phyloP scores from a whole-genome alignment of 1,140 invertebrate genomes.

The Zaprionus capensis region DNA sequence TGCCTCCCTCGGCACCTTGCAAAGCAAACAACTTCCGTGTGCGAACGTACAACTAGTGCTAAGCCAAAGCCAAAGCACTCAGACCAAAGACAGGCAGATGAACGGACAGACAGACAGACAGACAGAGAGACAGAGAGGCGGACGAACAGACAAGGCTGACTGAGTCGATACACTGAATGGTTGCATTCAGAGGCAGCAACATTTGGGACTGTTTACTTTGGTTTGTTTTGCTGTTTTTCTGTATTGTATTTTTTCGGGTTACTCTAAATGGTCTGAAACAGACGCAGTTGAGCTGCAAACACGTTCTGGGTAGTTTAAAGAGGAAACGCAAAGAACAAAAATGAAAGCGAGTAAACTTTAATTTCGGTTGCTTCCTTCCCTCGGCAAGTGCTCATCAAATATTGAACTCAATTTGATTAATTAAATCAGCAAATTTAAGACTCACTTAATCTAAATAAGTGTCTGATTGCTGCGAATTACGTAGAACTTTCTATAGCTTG shows the following conservation, averaged over 20 bases:
- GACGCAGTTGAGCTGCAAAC: not conserved
- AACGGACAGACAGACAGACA: not conserved
- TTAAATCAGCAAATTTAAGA: constrained; percentile 60
- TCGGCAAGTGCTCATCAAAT: constrained; percentile 18
- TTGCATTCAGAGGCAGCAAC: constrained; percentile 11
- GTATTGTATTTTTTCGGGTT: constrained; percentile 7
- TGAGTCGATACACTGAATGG: constrained; percentile 7
- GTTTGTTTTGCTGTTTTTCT: constrained; percentile 4
- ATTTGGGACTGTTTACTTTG: constrained; percentile 24
- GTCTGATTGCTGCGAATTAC: constrained; percentile 47
- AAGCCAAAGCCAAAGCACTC: constrained; percentile 44
- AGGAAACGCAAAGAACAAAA: not conserved
- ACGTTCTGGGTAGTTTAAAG: not conserved
- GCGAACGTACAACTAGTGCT: constrained; percentile 13
- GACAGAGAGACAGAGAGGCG: not conserved
- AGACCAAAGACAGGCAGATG: constrained; percentile 19
- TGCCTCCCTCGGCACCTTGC: constrained; percentile 42
- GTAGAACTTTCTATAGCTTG: constrained; percentile 34
- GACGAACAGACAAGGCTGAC: constrained; percentile 5
- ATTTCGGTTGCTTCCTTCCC: not conserved
- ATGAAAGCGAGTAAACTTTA: not conserved
- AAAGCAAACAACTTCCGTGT: constrained; percentile 62
- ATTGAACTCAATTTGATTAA: constrained; percentile 74
- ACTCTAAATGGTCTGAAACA: constrained; percentile 6
- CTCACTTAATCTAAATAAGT: constrained; percentile 61